Percentiles rank a stretch among this genome's conserved stretches.
phyloP scores from a whole-genome alignment of 2,888 invertebrate species.

The Phortica okadai region DNA sequence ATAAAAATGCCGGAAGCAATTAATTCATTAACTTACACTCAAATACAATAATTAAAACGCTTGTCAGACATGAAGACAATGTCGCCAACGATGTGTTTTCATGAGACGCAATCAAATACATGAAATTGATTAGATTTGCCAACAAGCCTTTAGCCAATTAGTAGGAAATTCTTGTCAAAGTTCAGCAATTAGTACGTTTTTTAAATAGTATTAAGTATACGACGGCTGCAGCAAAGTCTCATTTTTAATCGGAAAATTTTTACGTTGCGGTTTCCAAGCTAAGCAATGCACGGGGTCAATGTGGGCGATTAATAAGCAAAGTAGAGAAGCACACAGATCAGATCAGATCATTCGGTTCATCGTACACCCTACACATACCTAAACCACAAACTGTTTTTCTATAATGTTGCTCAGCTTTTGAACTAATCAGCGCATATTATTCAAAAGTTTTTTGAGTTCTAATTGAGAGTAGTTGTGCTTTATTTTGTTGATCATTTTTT shows the following conservation, averaged over 20 bases:
- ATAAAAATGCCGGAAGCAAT: slow-evolving; percentile 30
- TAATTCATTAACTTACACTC: neutral
- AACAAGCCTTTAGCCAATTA: neutral
- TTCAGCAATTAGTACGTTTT: neutral
- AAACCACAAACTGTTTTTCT: neutral
- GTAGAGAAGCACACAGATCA: neutral
- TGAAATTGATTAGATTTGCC: neutral
- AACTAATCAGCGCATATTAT: no score
- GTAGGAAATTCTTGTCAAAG: neutral
- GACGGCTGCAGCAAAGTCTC: neutral
- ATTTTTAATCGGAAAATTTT: neutral
- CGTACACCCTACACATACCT: neutral
- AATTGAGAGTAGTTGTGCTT: no score
- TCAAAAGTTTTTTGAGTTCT: no score
- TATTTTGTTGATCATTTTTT: no score
- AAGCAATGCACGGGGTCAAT: neutral
- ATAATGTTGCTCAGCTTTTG: neutral
- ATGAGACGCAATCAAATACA: no score
- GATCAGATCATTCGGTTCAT: neutral
- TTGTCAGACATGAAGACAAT: neutral
- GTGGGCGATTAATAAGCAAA: neutral
- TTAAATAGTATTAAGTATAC: neutral
- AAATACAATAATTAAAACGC: neutral
- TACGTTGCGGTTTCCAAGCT: neutral
- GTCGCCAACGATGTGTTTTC: neutral